Percentiles rank a stretch among this genome's conserved stretches.
These are phyloP conservation scores for Erpobdella octoculata DNA, from an alignment of 2,888 invertebrate genomes.

Conservation along the genomic window DNA sequence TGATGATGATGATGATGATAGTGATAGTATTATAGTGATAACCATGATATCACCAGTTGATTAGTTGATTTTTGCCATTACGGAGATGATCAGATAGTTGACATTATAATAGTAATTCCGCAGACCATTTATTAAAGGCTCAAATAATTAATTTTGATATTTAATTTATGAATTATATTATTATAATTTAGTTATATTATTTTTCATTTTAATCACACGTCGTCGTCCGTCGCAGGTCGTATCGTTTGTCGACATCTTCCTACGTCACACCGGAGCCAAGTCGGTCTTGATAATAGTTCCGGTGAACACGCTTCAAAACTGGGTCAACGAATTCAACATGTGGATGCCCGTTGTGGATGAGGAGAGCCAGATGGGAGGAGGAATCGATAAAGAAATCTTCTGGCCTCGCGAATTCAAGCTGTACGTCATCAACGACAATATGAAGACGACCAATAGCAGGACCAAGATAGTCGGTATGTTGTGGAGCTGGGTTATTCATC, in stretches of 20 bases:
- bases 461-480: conserved; percentile 62
- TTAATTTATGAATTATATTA: no score
- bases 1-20: no score
- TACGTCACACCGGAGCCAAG: conserved; percentile 77
- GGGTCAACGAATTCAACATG: conserved; percentile 93
- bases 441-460: conserved; percentile 79
- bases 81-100: no score
- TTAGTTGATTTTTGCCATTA: no score
- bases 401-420: conserved; percentile 75
- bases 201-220: no score
- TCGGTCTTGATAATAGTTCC: conserved; percentile 93
- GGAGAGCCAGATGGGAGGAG: conserved; percentile 13
- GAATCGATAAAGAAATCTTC: conserved; percentile 30
- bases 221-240: no score
- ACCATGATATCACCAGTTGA: no score
- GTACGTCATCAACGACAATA: conserved; percentile 83
- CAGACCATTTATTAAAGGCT: no score
- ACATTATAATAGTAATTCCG: no score
- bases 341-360: conserved; percentile 67
- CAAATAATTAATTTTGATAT: no score
- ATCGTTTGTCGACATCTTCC: conserved; percentile 89
- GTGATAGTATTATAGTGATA: no score
- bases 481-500: not conserved
- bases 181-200: no score
- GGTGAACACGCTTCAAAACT: conserved; percentile 94